Evolutionary conservation across 2,113 vertebrate genomes (phyloP).

Genomic region (Onychorhynchus coronatus): DNA sequence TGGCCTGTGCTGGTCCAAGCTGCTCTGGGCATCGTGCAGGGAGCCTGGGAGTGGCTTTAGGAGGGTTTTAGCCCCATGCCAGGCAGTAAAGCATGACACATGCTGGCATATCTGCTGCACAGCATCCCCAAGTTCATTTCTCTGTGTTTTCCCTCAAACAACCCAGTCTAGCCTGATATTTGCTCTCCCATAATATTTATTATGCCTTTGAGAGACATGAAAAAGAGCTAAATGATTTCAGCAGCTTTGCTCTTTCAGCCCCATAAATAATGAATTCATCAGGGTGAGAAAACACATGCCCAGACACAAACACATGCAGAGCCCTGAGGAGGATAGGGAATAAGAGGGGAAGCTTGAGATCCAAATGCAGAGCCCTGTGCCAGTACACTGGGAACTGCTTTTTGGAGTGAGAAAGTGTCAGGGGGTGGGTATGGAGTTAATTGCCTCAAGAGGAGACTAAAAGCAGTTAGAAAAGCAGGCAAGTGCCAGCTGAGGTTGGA

Average conservation of each 20-base stretch:
- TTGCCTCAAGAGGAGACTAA: background rate
- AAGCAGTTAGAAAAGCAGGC: background rate
- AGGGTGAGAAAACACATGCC: background rate
- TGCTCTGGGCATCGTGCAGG: background rate
- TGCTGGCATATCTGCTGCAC: background rate
- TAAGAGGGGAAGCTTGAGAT: background rate
- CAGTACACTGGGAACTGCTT: background rate
- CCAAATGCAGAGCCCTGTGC: background rate
- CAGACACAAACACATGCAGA: background rate
- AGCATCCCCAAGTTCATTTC: background rate
- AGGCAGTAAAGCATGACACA: background rate
- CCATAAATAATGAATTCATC: conserved; percentile 42
- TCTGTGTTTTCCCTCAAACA: background rate
- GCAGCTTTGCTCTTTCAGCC: conserved; percentile 29
- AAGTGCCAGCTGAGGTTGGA: background rate
- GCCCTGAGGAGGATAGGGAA: background rate
- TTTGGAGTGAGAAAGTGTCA: background rate
- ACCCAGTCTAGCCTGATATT: background rate
- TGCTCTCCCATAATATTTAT: conserved; percentile 19
- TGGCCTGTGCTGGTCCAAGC: background rate
- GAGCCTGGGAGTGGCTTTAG: background rate
- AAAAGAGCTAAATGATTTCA: conserved; percentile 26
- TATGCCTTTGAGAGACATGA: conserved; percentile 19
- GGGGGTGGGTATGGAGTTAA: background rate
- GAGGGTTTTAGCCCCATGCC: background rate